Conservation (phyloP, 2,113 vertebrate species). For the Cromileptes altivelis region DNA sequence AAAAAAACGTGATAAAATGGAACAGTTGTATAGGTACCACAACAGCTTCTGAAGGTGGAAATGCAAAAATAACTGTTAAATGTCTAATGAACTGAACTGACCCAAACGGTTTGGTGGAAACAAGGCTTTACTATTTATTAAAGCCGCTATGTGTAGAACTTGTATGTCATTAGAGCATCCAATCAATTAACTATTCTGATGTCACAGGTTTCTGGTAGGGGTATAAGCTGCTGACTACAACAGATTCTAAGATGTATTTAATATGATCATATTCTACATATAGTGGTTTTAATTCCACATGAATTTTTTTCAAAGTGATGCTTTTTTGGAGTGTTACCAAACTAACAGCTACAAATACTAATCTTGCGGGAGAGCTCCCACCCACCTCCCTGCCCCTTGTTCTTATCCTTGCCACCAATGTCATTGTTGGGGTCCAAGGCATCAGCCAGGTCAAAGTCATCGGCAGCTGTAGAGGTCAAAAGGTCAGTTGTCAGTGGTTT, state of each 20-base stretch:
- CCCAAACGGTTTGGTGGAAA: no score
- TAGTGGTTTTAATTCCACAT: constrained; percentile 3
- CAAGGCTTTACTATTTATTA: background rate
- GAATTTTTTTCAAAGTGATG: background rate
- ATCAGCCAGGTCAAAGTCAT: constrained; percentile 87
- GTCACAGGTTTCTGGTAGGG: background rate
- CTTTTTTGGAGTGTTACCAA: background rate
- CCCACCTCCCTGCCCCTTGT: constrained; percentile 76
- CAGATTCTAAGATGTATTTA: no score
- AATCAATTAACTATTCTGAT: background rate
- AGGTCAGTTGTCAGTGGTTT: background rate
- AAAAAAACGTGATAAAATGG: no score
- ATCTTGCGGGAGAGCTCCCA: constrained; percentile 3
- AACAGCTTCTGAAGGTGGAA: no score
- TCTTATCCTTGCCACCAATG: constrained; percentile 71
- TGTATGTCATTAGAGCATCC: background rate
- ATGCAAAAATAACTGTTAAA: no score
- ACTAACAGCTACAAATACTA: background rate
- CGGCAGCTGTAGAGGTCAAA: constrained; percentile 51
- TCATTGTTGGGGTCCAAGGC: constrained; percentile 89
- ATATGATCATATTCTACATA: background rate
- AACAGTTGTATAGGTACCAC: no score
- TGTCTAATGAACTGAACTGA: no score
- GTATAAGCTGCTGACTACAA: background rate
- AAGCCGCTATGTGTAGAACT: constrained; percentile 1